Base-by-base conservation (phyloP, 2,797 vertebrate species). In the Intellagama lesueurii region DNA sequence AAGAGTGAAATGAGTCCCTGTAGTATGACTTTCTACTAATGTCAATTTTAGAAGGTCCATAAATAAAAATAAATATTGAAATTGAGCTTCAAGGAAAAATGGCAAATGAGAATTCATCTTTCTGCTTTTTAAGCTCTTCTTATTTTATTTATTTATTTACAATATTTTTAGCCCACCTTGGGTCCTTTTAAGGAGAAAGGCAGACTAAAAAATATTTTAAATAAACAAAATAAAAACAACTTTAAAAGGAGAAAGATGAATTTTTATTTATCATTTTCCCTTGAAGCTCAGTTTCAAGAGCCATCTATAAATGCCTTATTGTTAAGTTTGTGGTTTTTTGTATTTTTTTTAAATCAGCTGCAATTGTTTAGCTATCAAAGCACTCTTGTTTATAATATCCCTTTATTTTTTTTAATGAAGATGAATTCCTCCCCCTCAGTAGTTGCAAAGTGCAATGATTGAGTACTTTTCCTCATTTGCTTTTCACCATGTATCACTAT, bases 381-480 rank as follows among this genome's bases (percentile, higher is more conserved):
- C 90, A 92, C 44, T 92, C 68, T 56, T 88, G 44, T 95, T 93
- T 89, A 90, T 89, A 94, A 95, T 78, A 94, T 90, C 80, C 76
- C 35, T 90, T 93, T 91, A 95, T 91, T 80, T 89, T 35, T n/a
- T 92, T 77, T 77, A 66, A 60, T 94, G 92, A 95, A 96, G 92
- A 96, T 2, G 90, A 91, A 94, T 90, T 95, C 89, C 75, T 95
- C 95, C 94, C 44, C 95, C 96, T 88, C 77, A 91, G 93, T 88
- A 95, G 90, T 93, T 96, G 90, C 91, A 40, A 90, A 96, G 81
- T 91, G 83, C 44, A 91, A 95, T 89, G 95, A 94, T 92, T 93
- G 92, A 96, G 76, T 95, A 96, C 92, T 64, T 91, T 90, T 93
- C 81, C 87, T 94, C 94, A 93, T 96, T 95, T 96, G 94, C 96